phyloP scores from a whole-genome alignment of 2,888 invertebrate species.

The Tuberolachnus salignus region DNA sequence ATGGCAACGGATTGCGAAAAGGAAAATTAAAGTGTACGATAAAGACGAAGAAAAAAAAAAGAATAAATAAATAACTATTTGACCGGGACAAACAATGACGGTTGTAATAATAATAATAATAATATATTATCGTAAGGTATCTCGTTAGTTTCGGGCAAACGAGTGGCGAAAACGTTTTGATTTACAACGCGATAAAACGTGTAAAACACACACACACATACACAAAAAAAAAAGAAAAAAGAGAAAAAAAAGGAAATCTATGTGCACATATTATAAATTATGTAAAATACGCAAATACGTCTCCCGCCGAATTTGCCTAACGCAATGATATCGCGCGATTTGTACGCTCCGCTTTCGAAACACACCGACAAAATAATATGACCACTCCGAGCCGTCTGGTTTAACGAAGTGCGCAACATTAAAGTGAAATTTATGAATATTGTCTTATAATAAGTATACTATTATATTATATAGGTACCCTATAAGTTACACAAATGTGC shows the following conservation, averaged over 20 bases:
- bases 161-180: conserved; percentile 40
- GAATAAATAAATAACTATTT: background rate
- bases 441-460: too few relatives aligned
- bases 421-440: too few relatives aligned
- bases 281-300: background rate
- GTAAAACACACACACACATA: background rate
- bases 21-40: background rate
- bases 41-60: background rate
- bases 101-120: background rate
- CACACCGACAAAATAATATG: too few relatives aligned
- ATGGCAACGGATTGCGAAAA: background rate
- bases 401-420: too few relatives aligned
- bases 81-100: background rate
- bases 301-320: background rate
- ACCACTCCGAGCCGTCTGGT: too few relatives aligned
- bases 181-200: conserved; percentile 9
- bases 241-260: too few relatives aligned
- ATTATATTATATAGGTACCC: too few relatives aligned
- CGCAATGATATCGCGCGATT: too few relatives aligned
- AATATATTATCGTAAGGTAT: background rate
- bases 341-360: too few relatives aligned
- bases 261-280: too few relatives aligned
- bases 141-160: conserved; percentile 34
- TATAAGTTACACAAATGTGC: too few relatives aligned
- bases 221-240: too few relatives aligned